These are phyloP conservation scores for Pseudochaenichthys georgianus DNA, from an alignment of 2,797 vertebrate genomes.

Conservation along the genomic window DNA sequence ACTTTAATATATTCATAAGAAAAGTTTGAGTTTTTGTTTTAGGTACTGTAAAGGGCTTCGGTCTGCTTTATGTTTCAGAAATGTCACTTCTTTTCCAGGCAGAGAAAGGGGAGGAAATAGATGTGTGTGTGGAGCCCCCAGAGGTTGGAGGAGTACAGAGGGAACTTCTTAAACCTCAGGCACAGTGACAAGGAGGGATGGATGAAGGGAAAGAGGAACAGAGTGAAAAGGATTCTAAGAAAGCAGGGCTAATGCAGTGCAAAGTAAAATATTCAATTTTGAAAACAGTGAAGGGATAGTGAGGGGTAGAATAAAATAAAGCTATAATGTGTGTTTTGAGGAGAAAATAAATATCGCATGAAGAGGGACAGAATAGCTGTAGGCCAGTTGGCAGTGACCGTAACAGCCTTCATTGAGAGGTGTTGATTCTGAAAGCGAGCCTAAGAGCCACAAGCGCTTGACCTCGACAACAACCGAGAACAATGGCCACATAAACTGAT, in stretches of 20 bases:
- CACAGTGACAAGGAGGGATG: conserved; percentile 22
- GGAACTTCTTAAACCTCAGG: conserved; percentile 32
- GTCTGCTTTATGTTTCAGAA: conserved; percentile 48
- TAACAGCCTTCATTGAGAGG: conserved; percentile 52
- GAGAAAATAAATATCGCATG: conserved; percentile 20
- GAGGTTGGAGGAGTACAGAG: conserved; percentile 12
- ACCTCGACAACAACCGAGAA: conserved; percentile 55
- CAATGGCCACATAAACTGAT: conserved; percentile 63
- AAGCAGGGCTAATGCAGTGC: conserved; percentile 40
- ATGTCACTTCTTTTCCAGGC: conserved; percentile 22
- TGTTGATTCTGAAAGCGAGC: conserved; percentile 50
- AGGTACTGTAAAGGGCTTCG: conserved; percentile 43
- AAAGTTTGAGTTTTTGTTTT: conserved; percentile 43
- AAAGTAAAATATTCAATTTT: conserved; percentile 44
- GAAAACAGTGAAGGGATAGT: conserved; percentile 31
- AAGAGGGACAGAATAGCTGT: conserved; percentile 33
- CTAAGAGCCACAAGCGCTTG: conserved; percentile 70
- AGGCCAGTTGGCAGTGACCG: conserved; percentile 57
- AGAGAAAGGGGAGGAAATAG: conserved; percentile 14
- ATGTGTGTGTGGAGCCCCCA: conserved; percentile 12
- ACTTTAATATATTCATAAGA: conserved; percentile 61
- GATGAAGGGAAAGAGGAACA: conserved; percentile 24
- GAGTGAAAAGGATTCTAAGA: conserved; percentile 20
- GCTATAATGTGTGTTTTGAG: conserved; percentile 7
- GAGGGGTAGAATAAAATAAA: conserved; percentile 35